These are phyloP conservation scores for Rhinopomastus cyanomelas DNA, from an alignment of 2,113 vertebrate genomes.

Conservation along the genomic window DNA sequence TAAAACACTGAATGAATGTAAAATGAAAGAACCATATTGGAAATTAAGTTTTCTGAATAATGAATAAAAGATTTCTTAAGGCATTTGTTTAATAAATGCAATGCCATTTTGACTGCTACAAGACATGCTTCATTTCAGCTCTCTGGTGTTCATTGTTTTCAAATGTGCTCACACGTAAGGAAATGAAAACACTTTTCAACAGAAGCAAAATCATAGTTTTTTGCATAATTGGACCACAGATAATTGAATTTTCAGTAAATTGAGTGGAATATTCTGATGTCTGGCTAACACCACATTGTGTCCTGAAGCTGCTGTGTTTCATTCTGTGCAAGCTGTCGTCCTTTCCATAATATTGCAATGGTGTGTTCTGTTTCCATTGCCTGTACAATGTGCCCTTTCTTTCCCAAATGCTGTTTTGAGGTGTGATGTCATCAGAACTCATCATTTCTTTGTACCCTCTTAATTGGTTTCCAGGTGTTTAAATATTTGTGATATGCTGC, in stretches of 20 bases:
- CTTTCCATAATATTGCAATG: not conserved
- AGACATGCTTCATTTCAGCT: constrained; percentile 67
- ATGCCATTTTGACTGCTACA: constrained; percentile 44
- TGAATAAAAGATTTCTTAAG: not conserved
- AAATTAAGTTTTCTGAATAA: constrained; percentile 25
- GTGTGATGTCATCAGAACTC: constrained; percentile 18
- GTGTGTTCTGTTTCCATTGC: not conserved
- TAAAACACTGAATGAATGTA: not conserved
- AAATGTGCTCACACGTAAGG: not conserved
- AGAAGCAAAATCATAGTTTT: constrained; percentile 38
- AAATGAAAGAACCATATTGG: not conserved
- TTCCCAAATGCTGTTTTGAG: constrained; percentile 2
- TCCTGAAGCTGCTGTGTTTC: constrained; percentile 9
- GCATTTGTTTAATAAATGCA: not conserved
- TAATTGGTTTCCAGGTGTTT: constrained; percentile 36
- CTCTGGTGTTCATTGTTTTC: constrained; percentile 28
- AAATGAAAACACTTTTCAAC: constrained; percentile 54
- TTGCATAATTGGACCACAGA: not conserved
- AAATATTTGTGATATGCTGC: constrained; percentile 24
- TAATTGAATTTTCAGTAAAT: constrained; percentile 42
- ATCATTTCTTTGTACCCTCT: constrained; percentile 8
- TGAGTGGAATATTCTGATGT: constrained; percentile 40
- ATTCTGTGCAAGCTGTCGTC: constrained; percentile 53
- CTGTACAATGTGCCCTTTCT: constrained; percentile 29
- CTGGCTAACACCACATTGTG: not conserved